phyloP scores from a whole-genome alignment of 2,113 vertebrate genomes.

The Trematomus loennbergii region DNA sequence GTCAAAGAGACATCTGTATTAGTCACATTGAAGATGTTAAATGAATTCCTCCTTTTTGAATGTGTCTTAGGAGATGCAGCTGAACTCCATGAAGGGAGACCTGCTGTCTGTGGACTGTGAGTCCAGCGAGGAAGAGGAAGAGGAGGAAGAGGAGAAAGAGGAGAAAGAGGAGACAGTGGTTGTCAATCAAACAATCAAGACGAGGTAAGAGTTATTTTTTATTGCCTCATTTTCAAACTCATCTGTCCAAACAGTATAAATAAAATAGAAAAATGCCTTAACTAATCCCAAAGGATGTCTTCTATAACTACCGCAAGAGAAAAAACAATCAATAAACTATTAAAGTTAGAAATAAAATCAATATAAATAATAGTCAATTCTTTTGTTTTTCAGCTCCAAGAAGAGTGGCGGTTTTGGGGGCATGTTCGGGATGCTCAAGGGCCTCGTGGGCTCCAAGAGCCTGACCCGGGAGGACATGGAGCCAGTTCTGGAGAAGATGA shows the following conservation, averaged over 20 bases:
- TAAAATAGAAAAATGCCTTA: too few species aligned
- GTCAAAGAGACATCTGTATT: neutral
- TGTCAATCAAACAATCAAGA: slow-evolving; percentile 81
- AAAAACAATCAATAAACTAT: too few species aligned
- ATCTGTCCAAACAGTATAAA: too few species aligned
- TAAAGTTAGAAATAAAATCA: too few species aligned
- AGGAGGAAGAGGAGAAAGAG: slow-evolving; percentile 57
- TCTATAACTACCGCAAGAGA: too few species aligned
- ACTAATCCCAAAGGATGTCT: too few species aligned
- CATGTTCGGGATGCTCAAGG: slow-evolving; percentile 98
- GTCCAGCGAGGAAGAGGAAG: slow-evolving; percentile 87
- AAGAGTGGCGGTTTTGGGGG: slow-evolving; percentile 91
- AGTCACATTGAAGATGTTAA: neutral
- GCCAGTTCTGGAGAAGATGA: slow-evolving; percentile 97
- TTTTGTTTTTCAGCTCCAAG: slow-evolving; percentile 79
- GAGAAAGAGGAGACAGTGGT: slow-evolving; percentile 76
- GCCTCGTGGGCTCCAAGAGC: slow-evolving; percentile 97
- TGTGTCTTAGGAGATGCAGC: slow-evolving; percentile 70
- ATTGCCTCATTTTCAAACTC: too few species aligned
- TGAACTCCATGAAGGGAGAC: slow-evolving; percentile 86
- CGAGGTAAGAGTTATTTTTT: slow-evolving; percentile 55
- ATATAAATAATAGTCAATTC: neutral
- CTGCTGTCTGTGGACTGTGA: slow-evolving; percentile 93
- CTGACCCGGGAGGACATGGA: slow-evolving; percentile 93
- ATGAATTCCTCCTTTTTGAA: neutral